phyloP scores from a whole-genome alignment of 1,140 invertebrate genomes.

The Drosophila pseudoobscura region DNA sequence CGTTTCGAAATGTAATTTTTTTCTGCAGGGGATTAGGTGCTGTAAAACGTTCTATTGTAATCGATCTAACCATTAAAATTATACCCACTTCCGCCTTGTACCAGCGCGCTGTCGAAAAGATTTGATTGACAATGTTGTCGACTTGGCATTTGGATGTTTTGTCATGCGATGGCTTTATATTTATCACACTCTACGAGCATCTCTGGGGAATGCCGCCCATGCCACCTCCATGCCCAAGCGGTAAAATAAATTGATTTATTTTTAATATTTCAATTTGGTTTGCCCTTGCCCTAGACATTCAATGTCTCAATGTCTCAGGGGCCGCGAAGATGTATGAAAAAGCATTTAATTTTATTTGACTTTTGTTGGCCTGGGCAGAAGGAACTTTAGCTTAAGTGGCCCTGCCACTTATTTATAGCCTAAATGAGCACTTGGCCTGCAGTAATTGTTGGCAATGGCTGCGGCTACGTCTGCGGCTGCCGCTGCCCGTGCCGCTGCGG shows the following conservation, averaged over 20 bases:
- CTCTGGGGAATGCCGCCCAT: too few relatives aligned
- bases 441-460: conserved; percentile 40
- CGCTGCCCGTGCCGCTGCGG: neutral
- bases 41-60: too few relatives aligned
- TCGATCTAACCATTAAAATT: too few relatives aligned
- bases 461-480: neutral
- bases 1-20: conserved; percentile 22
- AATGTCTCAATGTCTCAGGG: conserved; percentile 32
- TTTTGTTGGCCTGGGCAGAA: conserved; percentile 42
- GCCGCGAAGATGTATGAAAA: conserved; percentile 40
- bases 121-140: too few relatives aligned
- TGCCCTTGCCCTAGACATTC: conserved; percentile 40
- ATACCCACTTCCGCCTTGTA: too few relatives aligned
- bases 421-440: conserved; percentile 53
- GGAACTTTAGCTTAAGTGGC: conserved; percentile 52
- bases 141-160: too few relatives aligned
- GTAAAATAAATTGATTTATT: conserved; percentile 33
- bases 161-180: too few relatives aligned
- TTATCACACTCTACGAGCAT: too few relatives aligned
- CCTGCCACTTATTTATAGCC: conserved; percentile 45
- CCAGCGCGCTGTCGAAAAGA: too few relatives aligned
- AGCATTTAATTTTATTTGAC: conserved; percentile 62
- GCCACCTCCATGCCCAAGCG: too few relatives aligned
- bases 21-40: neutral
- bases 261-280: conserved; percentile 32